phyloP scores from a whole-genome alignment of 2,797 vertebrate genomes.

The Sebastes steindachneri region DNA sequence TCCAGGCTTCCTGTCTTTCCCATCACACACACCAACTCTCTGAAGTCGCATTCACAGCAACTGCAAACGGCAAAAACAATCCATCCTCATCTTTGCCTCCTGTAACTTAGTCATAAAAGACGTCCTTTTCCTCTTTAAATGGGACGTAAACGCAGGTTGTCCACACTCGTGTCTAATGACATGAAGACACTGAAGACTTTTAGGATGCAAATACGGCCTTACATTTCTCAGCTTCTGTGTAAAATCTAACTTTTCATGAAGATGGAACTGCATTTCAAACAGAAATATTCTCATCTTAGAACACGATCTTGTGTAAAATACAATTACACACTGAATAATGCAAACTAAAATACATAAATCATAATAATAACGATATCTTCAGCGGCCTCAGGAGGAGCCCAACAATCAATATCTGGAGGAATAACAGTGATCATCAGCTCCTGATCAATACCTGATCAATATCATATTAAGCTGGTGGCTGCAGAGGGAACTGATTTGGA shows the following conservation, averaged over 20 bases:
- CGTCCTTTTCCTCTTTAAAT: not conserved
- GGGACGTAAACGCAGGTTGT: not conserved
- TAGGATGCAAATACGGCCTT: not conserved
- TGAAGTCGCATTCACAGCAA: not conserved
- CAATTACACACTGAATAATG: not conserved
- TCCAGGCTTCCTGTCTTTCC: not conserved
- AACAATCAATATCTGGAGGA: slow-evolving; percentile 20
- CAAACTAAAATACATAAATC: slow-evolving; percentile 24
- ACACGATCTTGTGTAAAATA: not conserved
- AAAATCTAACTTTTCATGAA: not conserved
- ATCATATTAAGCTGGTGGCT: slow-evolving; percentile 29
- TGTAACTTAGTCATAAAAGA: slow-evolving; percentile 9
- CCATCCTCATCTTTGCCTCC: not conserved
- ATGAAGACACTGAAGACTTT: not conserved
- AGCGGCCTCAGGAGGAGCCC: not conserved
- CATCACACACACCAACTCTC: not conserved
- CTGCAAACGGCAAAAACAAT: not conserved
- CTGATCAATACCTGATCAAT: slow-evolving; percentile 39
- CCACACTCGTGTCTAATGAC: not conserved
- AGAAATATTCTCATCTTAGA: not conserved
- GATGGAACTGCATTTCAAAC: not conserved
- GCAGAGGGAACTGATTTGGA: not conserved
- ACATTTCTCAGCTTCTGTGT: no score
- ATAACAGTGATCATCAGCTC: slow-evolving; percentile 24
- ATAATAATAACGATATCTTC: slow-evolving; percentile 21